Base-by-base conservation (phyloP, 2,797 vertebrate genomes). In the Neoniphon sammara region DNA sequence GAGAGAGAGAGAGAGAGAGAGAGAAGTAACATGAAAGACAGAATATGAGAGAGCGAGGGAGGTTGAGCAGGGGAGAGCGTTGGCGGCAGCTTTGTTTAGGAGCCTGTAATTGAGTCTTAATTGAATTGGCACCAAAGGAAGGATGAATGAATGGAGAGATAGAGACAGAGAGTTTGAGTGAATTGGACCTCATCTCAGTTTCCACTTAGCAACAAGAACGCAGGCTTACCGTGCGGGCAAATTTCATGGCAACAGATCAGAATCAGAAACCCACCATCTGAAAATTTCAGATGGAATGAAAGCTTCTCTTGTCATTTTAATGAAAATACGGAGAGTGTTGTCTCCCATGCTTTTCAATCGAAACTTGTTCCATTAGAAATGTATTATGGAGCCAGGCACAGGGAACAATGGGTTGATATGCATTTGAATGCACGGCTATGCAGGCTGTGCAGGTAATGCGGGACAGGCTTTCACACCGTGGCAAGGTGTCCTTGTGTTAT, bases 31-130 rank as follows among this genome's bases (percentile, higher is more conserved):
- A 4, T 3, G 36, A 55, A 10, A 61, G 52, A 65, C 12, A 11
- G 36, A 54, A 67, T 11, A 44, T 30, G 56, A 63, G 55, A 18
- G 73, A 49, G 71, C 49, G 55, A 44, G 75, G 7, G 70, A 54
- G 59, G 67, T 49, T 42, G 74, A 75, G 73, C 58, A 36, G 57
- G 78, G 77, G 66, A 68, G 72, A 25, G 65, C 23, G 36, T 84
- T 54, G 78, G 85, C 44, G 70, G 90, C 78, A 84, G 87, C 89
- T 92, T 92, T 91, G 89, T 93, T 93, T 93, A 83, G 83, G 69
- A 88, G 85, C 69, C 80, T 83, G 83, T 94, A 95, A 96, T 96
- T 95, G 89, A 92, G 88, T 93, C 93, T 91, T 95, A 95, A 97
- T 96, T 95, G 93, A 94, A 96, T 95, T 91, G 91, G 90, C 89